Conservation (phyloP, 2,888 invertebrate species). For the Tiliacea citrago region DNA sequence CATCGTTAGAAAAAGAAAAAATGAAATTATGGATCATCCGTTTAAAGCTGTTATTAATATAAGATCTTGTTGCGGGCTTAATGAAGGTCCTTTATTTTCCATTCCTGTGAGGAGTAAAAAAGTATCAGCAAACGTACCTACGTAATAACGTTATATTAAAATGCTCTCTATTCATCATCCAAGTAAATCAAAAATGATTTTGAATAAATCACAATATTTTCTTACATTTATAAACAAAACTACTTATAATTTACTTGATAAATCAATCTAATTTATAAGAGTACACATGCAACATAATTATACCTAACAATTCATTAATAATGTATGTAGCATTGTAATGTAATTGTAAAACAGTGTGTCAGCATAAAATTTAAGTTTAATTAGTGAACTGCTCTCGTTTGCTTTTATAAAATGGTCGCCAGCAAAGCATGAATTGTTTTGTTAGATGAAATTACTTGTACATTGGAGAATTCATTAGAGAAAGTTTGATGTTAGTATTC, state of each 20-base stretch:
- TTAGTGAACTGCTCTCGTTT: conserved; percentile 36
- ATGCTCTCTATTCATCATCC: too few species aligned
- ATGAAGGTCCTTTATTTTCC: neutral
- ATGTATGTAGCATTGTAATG: neutral
- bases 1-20: conserved; percentile 4
- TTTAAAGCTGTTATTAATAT: conserved; percentile 33
- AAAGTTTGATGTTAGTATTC: neutral
- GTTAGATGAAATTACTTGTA: conserved; percentile 43
- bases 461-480: conserved; percentile 3
- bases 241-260: too few species aligned
- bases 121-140: neutral
- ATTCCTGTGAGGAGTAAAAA: neutral
- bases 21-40: conserved; percentile 26
- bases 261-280: too few species aligned
- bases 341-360: neutral
- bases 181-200: too few species aligned
- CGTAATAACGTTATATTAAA: too few species aligned
- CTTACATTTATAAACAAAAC: too few species aligned
- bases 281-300: neutral
- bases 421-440: conserved; percentile 23
- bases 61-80: conserved; percentile 1
- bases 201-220: too few species aligned
- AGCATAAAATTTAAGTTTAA: conserved; percentile 33
- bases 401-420: conserved; percentile 27
- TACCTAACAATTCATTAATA: neutral